A percentile compares a stretch with the other conserved stretches of the same genome.
phyloP scores from a whole-genome alignment of 2,888 invertebrate species.

The Hydroisotoma schaefferi region DNA sequence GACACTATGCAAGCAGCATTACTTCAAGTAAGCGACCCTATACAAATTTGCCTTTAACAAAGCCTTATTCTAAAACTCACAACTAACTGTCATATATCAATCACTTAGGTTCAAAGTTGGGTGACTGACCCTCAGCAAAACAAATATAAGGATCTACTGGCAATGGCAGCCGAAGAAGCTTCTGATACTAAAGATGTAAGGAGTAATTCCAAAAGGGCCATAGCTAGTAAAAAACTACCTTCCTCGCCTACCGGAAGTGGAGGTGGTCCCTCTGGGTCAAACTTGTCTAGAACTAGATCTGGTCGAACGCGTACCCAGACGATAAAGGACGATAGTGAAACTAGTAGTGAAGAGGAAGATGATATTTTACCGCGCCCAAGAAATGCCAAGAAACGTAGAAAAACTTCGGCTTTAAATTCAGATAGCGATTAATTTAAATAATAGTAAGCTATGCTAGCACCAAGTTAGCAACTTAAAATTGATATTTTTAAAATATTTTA shows the following conservation, averaged over 20 bases:
- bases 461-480: too few relatives aligned
- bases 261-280: slow-evolving; percentile 19
- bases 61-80: background rate
- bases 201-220: slow-evolving; percentile 51
- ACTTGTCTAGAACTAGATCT: slow-evolving; percentile 41
- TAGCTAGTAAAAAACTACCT: slow-evolving; percentile 15
- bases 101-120: slow-evolving; percentile 46
- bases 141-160: slow-evolving; percentile 85
- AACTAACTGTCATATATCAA: background rate
- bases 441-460: too few relatives aligned
- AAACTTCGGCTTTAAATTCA: slow-evolving; percentile 67
- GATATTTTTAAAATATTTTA: too few relatives aligned
- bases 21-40: slow-evolving; percentile 58
- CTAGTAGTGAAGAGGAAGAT: slow-evolving; percentile 66
- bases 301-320: slow-evolving; percentile 48
- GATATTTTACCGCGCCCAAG: slow-evolving; percentile 70
- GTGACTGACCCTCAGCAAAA: slow-evolving; percentile 79
- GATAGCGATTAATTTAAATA: slow-evolving; percentile 73
- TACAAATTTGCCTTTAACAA: background rate
- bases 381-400: slow-evolving; percentile 86
- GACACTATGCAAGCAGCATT: slow-evolving; percentile 89
- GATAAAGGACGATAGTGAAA: slow-evolving; percentile 45
- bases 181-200: slow-evolving; percentile 38
- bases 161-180: slow-evolving; percentile 78
- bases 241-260: slow-evolving; percentile 15